Evolutionary conservation across 2,113 vertebrate species (phyloP), one percentile per base, ranked within the genome.

Genomic region (Paradoxurus hermaphroditus): DNA sequence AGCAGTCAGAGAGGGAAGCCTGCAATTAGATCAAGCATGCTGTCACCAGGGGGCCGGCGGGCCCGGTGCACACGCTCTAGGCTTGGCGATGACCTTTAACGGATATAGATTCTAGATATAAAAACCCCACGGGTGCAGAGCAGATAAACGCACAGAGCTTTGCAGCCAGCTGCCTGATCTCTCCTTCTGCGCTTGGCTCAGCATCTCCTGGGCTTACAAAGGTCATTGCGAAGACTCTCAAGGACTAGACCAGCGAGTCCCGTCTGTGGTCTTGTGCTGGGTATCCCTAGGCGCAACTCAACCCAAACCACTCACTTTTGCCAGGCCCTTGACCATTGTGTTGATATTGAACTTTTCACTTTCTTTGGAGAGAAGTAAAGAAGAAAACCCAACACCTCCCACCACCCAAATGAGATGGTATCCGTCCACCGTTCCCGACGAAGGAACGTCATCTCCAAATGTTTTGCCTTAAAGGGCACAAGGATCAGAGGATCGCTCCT

Each of bases 11-110:
- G 83, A 78, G 46, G 84, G 85, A 95, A 98, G 93, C 94, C 92
- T 97, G 94, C 93, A 97, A 97, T 98, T 96, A 98, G 96, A 87
- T 91, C 56, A 19, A 72, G 53, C 75, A 44, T n/a, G 21, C 86
- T 86, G 85, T 98, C 87, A 79, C 87, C 44, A 91, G 88, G 86
- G 84, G 79, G 94, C 92, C 94, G 95, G 95, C 41, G 89, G 93
- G 56, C 31, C 39, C 1, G 0, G 23, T n/a, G 59, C 21, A 0
- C 0, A 0, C 0, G 21, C 67, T 82, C 3, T n/a, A 51, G 96
- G 83, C 68, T 27, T 86, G 95, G 75, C 62, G 89, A 81, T 56
- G 1, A 95, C 95, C 97, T 98, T 95, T 94, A 87, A 78, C 89
- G 97, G 77, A 51, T 97, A 97, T 10, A 86, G n/a, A 77, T 72